phyloP scores from a whole-genome alignment of 2,113 vertebrate species.

The Phalacrocorax brasilianus region DNA sequence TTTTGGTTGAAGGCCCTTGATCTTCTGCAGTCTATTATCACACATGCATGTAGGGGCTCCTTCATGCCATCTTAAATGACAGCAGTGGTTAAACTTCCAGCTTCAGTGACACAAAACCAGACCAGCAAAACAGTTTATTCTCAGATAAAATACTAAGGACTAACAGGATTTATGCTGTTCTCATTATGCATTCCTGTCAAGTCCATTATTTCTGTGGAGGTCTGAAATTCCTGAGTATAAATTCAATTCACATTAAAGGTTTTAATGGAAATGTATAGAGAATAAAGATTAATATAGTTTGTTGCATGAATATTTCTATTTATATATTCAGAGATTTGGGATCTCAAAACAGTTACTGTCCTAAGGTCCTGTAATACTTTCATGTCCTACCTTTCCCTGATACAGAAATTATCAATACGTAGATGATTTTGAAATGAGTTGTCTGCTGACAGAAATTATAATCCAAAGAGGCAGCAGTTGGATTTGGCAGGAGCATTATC shows the following conservation, averaged over 20 bases:
- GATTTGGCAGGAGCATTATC: background rate
- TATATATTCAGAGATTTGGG: background rate
- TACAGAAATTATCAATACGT: background rate
- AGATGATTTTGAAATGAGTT: background rate
- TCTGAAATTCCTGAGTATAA: background rate
- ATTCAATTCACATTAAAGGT: background rate
- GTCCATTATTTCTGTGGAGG: background rate
- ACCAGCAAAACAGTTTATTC: background rate
- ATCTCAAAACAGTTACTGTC: background rate
- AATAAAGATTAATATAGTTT: background rate
- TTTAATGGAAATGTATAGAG: background rate
- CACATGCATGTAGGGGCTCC: background rate
- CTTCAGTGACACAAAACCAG: background rate
- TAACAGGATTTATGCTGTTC: background rate
- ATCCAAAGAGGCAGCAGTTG: background rate
- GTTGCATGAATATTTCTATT: background rate
- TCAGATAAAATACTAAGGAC: background rate
- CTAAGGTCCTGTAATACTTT: background rate
- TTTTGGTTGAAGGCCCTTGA: background rate
- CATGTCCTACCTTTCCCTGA: background rate
- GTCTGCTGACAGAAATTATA: background rate
- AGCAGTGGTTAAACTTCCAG: background rate
- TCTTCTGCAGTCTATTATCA: background rate
- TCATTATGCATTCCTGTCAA: background rate
- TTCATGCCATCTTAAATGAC: background rate